These are phyloP conservation scores for Trigoniulus corallinus DNA, from an alignment of 1,140 invertebrate genomes.

Conservation along the genomic window DNA sequence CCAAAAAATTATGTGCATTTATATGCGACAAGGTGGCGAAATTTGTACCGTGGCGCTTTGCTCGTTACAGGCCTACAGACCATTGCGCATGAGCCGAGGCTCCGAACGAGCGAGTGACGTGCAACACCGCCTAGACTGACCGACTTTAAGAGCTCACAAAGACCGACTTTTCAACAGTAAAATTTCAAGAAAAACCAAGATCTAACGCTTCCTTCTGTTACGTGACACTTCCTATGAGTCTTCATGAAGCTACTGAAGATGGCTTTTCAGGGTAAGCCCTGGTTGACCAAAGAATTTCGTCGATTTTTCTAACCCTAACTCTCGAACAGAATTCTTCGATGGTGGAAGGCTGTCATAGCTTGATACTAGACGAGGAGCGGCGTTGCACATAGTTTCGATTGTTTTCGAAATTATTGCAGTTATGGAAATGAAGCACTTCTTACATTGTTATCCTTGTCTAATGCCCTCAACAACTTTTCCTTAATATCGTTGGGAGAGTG, in stretches of 20 bases:
- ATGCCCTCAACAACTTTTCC: constrained; percentile 39
- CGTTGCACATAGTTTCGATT: neutral
- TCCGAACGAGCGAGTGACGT: neutral
- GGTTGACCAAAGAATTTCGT: too few species aligned
- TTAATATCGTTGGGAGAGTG: constrained; percentile 39
- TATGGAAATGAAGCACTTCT: constrained; percentile 15
- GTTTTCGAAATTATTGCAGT: neutral
- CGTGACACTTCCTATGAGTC: neutral
- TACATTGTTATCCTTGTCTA: constrained; percentile 45
- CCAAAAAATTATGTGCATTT: neutral
- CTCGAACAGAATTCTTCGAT: too few species aligned
- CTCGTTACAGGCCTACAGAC: neutral
- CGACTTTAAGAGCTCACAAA: neutral
- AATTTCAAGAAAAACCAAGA: neutral
- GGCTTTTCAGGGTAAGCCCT: too few species aligned
- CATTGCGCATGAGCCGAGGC: neutral
- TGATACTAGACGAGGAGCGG: neutral
- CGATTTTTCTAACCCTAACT: too few species aligned
- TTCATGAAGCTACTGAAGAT: too few species aligned
- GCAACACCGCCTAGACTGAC: neutral
- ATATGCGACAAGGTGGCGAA: neutral
- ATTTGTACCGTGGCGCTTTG: neutral
- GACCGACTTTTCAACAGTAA: neutral
- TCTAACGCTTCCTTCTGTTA: neutral
- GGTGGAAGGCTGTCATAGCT: neutral